Conservation (phyloP, 2,797 vertebrate genomes). For the Cossypha heuglini region DNA sequence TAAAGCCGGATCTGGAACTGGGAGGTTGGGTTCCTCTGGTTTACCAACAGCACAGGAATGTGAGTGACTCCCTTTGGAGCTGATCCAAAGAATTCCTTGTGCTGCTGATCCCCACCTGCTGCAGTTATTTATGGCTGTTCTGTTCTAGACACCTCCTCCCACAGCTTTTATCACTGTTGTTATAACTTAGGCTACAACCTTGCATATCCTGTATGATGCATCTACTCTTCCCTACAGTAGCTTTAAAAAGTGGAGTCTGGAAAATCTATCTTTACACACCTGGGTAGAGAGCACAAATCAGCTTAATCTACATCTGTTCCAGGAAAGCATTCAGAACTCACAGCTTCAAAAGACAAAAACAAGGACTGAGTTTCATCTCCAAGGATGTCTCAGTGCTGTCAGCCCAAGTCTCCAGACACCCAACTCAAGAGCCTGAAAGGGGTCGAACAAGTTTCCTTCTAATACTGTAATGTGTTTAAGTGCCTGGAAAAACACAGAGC, state of each 20-base stretch:
- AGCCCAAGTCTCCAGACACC: conserved; percentile 26
- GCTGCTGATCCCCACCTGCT: neutral
- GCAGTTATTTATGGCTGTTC: neutral
- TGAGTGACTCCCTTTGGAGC: neutral
- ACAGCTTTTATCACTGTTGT: neutral
- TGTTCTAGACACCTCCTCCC: neutral
- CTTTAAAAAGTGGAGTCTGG: neutral
- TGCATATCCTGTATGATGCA: neutral
- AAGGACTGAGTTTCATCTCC: conserved; percentile 9
- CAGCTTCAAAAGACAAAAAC: conserved; percentile 24
- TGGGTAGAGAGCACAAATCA: neutral
- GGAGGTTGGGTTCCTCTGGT: neutral
- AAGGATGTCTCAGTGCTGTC: conserved; percentile 26
- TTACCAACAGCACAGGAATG: neutral
- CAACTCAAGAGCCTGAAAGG: conserved; percentile 45
- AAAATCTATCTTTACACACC: neutral
- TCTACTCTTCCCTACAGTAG: neutral
- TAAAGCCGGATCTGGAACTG: neutral
- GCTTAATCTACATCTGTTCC: neutral
- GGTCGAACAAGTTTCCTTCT: conserved; percentile 50
- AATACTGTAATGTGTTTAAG: conserved; percentile 53
- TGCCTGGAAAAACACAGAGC: conserved; percentile 48
- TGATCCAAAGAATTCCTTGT: neutral
- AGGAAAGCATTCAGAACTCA: neutral
- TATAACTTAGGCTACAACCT: neutral